phyloP scores from a whole-genome alignment of 2,888 invertebrate genomes.

The Teleogryllus oceanicus region DNA sequence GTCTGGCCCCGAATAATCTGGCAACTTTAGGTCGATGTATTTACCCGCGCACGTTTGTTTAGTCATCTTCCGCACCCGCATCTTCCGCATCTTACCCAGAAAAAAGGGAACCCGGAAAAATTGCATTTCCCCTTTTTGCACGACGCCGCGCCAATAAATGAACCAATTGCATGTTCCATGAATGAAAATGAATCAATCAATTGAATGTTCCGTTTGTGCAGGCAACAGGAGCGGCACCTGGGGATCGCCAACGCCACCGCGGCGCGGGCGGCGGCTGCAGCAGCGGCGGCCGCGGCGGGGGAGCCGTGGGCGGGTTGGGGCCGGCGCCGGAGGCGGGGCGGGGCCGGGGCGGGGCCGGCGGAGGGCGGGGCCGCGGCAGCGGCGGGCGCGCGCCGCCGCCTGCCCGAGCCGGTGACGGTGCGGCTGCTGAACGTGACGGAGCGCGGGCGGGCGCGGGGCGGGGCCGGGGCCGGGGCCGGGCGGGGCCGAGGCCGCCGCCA shows the following conservation, averaged over 20 bases:
- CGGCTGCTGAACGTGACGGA: constrained; percentile 40
- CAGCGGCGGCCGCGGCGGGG: constrained; percentile 35
- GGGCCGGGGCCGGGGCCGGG: background rate
- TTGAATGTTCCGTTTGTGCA: constrained; percentile 43
- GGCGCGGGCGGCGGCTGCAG: constrained; percentile 45
- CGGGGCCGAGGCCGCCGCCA: constrained; percentile 36
- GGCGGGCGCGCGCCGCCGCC: constrained; percentile 67
- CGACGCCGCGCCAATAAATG: no score
- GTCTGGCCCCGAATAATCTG: no score
- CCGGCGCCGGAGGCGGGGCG: constrained; percentile 58
- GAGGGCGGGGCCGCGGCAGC: constrained; percentile 74
- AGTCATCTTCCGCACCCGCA: no score
- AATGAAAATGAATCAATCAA: no score
- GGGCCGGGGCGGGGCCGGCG: constrained; percentile 78
- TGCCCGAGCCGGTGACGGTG: constrained; percentile 40
- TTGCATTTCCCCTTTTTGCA: no score
- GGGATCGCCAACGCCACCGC: constrained; percentile 61
- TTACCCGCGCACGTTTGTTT: no score
- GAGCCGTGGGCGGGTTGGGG: constrained; percentile 34
- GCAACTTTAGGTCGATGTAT: no score
- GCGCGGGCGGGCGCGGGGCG: constrained; percentile 41
- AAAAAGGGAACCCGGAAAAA: no score
- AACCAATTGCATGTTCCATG: no score
- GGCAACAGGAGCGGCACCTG: constrained; percentile 77
- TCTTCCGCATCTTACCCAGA: no score